A percentile compares a stretch with the other conserved stretches of the same genome.
Conservation (phyloP, 2,888 invertebrate genomes). For the Synanthedon andrenaeformis region DNA sequence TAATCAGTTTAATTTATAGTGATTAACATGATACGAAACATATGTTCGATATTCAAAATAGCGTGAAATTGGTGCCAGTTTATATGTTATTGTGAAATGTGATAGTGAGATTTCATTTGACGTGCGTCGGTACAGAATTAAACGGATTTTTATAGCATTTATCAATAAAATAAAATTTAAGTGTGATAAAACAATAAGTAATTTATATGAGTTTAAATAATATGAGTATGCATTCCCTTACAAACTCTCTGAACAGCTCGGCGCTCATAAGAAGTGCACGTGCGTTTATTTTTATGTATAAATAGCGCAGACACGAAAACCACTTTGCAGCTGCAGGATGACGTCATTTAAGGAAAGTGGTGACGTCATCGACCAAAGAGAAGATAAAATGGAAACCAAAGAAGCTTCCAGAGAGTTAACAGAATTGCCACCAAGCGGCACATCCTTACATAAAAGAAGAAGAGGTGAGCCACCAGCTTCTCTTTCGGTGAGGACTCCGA, state of each 20-base stretch:
- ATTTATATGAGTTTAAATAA: not conserved
- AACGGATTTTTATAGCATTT: not conserved
- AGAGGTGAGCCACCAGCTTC: slow-evolving; percentile 55
- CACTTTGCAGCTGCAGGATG: slow-evolving; percentile 32
- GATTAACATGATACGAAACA: not conserved
- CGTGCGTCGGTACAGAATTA: not conserved
- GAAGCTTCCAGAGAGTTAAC: slow-evolving; percentile 31
- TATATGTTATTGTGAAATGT: not conserved
- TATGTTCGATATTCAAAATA: not conserved
- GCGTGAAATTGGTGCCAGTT: not conserved
- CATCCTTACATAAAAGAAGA: slow-evolving; percentile 55
- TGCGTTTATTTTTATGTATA: slow-evolving; percentile 61
- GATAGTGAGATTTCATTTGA: not conserved
- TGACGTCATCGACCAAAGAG: slow-evolving; percentile 34
- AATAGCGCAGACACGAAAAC: slow-evolving; percentile 41
- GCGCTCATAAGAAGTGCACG: slow-evolving; percentile 26
- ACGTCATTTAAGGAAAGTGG: slow-evolving; percentile 44
- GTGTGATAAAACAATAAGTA: not conserved
- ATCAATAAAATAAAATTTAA: not conserved
- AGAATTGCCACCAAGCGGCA: slow-evolving; percentile 52
- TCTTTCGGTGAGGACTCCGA: slow-evolving; percentile 45
- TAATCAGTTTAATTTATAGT: not conserved
- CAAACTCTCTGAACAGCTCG: slow-evolving; percentile 25
- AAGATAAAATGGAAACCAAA: slow-evolving; percentile 16
- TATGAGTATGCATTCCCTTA: slow-evolving; percentile 49